These are phyloP conservation scores for Gambelia wislizenii DNA, from an alignment of 2,797 vertebrate species.

Conservation along the genomic window DNA sequence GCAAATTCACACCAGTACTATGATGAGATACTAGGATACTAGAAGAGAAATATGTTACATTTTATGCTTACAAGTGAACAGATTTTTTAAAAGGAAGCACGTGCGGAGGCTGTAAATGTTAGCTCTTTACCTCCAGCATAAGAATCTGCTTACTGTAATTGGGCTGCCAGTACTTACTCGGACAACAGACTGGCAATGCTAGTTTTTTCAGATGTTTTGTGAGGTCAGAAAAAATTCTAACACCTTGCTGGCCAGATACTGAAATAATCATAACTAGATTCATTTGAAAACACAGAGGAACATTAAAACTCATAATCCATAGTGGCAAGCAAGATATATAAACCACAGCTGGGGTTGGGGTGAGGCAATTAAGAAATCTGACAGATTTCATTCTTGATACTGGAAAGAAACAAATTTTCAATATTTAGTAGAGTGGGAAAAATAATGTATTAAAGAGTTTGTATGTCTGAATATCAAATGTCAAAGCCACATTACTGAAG, in stretches of 20 bases:
- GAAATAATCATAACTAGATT: background rate
- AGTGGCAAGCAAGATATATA: background rate
- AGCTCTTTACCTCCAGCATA: no score
- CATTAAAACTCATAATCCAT: background rate
- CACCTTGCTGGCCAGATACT: background rate
- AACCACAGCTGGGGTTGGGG: background rate
- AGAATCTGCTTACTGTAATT: background rate
- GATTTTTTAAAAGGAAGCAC: background rate
- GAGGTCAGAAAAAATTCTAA: background rate
- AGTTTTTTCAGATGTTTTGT: background rate
- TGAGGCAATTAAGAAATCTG: background rate
- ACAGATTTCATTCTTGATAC: background rate
- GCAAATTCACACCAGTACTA: no score
- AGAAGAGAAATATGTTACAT: background rate
- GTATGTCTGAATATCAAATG: background rate
- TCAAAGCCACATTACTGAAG: background rate
- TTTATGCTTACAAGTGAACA: background rate
- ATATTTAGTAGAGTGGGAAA: background rate
- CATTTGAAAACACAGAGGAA: background rate
- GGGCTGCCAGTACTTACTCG: background rate
- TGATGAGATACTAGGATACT: no score
- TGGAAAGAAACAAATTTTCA: background rate
- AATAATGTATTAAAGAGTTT: background rate
- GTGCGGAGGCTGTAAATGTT: no score
- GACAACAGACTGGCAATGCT: background rate